Percentiles rank a stretch among this genome's conserved stretches.
Conservation (phyloP, 1,140 invertebrate species). For the Campoletis sonorensis region DNA sequence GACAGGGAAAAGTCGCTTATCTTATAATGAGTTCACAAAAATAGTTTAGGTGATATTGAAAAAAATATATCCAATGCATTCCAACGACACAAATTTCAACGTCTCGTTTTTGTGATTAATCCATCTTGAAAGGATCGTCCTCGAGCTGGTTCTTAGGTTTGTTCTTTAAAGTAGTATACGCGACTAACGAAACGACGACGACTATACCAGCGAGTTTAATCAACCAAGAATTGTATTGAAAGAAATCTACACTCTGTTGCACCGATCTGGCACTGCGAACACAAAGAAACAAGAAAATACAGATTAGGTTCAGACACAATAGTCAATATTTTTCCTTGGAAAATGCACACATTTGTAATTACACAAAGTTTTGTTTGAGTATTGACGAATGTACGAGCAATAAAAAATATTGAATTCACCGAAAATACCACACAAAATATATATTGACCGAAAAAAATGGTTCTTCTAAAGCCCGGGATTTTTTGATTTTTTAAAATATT, state of each 20-base stretch:
- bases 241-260: constrained; percentile 80
- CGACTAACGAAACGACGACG: constrained; percentile 79
- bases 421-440: too few species aligned
- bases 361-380: neutral
- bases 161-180: constrained; percentile 77
- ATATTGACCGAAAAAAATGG: too few species aligned
- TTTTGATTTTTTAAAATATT: neutral
- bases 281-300: constrained; percentile 70
- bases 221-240: constrained; percentile 82
- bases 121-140: constrained; percentile 75
- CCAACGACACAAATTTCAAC: too few species aligned
- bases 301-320: constrained; percentile 29
- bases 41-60: too few species aligned
- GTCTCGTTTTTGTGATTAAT: constrained; percentile 65
- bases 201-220: constrained; percentile 81
- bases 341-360: constrained; percentile 26
- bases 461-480: too few species aligned
- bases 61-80: too few species aligned
- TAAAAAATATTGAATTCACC: too few species aligned
- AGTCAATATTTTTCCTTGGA: constrained; percentile 41
- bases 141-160: constrained; percentile 75
- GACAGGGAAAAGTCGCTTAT: too few species aligned
- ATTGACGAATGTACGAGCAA: neutral
- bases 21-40: too few species aligned
- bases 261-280: constrained; percentile 82